phyloP scores from a whole-genome alignment of 2,888 invertebrate genomes.

The Byasa hedistus region DNA sequence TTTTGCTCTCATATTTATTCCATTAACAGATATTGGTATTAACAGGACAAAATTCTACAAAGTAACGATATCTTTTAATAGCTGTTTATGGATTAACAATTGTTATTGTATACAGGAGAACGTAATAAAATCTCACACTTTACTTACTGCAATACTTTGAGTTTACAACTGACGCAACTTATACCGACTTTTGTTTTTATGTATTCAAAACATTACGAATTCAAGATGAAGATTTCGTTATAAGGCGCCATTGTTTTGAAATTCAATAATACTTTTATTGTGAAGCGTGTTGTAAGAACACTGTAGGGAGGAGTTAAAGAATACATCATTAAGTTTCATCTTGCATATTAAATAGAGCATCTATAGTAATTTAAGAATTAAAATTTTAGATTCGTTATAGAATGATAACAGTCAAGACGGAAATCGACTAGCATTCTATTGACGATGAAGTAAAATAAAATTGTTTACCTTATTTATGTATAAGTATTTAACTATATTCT shows the following conservation, averaged over 20 bases:
- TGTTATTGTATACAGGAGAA: neutral
- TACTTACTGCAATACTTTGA: neutral
- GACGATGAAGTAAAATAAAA: too few relatives aligned
- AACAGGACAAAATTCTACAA: too few relatives aligned
- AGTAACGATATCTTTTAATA: too few relatives aligned
- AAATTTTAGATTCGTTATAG: too few relatives aligned
- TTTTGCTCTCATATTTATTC: too few relatives aligned
- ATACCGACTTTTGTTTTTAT: conserved; percentile 20
- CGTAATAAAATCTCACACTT: too few relatives aligned
- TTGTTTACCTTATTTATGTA: too few relatives aligned
- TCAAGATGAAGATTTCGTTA: conserved; percentile 8
- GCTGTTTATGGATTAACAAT: neutral
- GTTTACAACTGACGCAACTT: conserved; percentile 6
- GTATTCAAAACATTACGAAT: conserved; percentile 18
- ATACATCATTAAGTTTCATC: neutral
- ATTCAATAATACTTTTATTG: neutral
- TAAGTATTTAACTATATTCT: too few relatives aligned
- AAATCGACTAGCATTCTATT: too few relatives aligned
- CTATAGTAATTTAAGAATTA: neutral
- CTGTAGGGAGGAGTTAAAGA: neutral
- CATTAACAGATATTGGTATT: too few relatives aligned
- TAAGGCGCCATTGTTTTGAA: conserved; percentile 14
- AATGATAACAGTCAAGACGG: too few relatives aligned
- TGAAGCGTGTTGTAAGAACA: neutral
- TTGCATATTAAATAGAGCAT: neutral